A percentile compares a stretch with the other conserved stretches of the same genome.
Conservation (phyloP, 2,797 vertebrate genomes). For the Rhodeus uyekii region DNA sequence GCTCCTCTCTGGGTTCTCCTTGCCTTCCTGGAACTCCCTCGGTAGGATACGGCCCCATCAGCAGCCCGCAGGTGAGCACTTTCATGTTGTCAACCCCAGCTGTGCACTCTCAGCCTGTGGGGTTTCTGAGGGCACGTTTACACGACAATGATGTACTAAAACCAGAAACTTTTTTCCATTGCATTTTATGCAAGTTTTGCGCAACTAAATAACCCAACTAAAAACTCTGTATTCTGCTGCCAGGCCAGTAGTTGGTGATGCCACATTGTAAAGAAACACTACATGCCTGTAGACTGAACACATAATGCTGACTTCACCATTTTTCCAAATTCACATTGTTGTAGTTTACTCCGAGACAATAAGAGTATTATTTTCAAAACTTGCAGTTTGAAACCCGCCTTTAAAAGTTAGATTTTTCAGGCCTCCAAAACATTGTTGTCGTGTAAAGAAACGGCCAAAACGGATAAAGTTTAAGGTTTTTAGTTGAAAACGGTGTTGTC, state of each 20-base stretch:
- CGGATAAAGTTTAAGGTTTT: neutral
- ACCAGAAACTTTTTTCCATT: neutral
- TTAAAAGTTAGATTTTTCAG: neutral
- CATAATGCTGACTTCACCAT: neutral
- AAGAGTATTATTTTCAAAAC: neutral
- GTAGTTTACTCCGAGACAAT: neutral
- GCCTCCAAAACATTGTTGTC: neutral
- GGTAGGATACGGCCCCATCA: conserved; percentile 90
- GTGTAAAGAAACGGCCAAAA: neutral
- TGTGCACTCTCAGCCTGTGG: neutral
- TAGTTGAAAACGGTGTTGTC: neutral
- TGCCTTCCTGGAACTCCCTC: conserved; percentile 88
- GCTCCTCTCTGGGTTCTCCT: conserved; percentile 89
- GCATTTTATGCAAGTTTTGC: too few relatives aligned
- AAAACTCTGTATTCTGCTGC: too few relatives aligned
- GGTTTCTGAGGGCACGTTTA: neutral
- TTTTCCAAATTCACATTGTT: neutral
- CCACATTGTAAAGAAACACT: neutral
- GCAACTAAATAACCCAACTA: too few relatives aligned
- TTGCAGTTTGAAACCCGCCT: neutral
- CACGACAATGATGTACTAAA: neutral
- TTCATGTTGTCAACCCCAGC: neutral
- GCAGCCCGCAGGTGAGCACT: conserved; percentile 86
- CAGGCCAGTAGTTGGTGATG: neutral
- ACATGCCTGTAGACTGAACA: neutral